Evolutionary conservation across 2,797 vertebrate genomes (phyloP).

Genomic region (Gephyroberyx darwinii): DNA sequence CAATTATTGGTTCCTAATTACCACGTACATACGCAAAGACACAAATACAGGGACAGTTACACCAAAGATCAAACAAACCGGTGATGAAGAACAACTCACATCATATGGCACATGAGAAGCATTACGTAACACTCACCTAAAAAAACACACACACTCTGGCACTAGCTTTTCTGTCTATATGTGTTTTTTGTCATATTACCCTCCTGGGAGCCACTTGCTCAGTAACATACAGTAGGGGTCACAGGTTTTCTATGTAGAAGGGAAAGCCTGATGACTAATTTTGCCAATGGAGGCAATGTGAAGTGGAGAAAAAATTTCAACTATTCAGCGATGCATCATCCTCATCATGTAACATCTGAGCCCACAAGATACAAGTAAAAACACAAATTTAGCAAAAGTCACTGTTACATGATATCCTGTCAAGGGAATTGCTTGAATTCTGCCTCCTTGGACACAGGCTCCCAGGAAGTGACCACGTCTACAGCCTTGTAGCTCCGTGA

Average conservation of each 20-base stretch:
- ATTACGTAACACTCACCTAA: conserved; percentile 66
- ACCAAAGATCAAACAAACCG: conserved; percentile 39
- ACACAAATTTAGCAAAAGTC: conserved; percentile 69
- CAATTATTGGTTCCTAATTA: conserved; percentile 87
- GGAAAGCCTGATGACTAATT: conserved; percentile 63
- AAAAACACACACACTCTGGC: conserved; percentile 71
- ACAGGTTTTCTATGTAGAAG: conserved; percentile 60
- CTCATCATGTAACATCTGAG: conserved; percentile 68
- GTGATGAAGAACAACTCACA: conserved; percentile 32
- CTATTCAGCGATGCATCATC: conserved; percentile 48
- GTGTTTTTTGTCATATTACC: conserved; percentile 66
- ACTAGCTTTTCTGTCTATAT: conserved; percentile 55
- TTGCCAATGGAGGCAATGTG: conserved; percentile 60
- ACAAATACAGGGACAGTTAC: conserved; percentile 32
- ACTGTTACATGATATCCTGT: conserved; percentile 65
- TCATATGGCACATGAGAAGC: conserved; percentile 54
- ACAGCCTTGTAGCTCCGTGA: conserved; percentile 56
- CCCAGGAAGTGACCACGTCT: conserved; percentile 68
- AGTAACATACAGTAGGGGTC: conserved; percentile 70
- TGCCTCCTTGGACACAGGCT: conserved; percentile 59
- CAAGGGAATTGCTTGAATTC: conserved; percentile 67
- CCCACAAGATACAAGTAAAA: conserved; percentile 62
- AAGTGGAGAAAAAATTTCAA: conserved; percentile 55
- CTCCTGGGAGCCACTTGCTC: conserved; percentile 74
- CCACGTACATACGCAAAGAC: conserved; percentile 49